Conservation (phyloP, 2,797 vertebrate genomes). For the Oreochromis mossambicus region DNA sequence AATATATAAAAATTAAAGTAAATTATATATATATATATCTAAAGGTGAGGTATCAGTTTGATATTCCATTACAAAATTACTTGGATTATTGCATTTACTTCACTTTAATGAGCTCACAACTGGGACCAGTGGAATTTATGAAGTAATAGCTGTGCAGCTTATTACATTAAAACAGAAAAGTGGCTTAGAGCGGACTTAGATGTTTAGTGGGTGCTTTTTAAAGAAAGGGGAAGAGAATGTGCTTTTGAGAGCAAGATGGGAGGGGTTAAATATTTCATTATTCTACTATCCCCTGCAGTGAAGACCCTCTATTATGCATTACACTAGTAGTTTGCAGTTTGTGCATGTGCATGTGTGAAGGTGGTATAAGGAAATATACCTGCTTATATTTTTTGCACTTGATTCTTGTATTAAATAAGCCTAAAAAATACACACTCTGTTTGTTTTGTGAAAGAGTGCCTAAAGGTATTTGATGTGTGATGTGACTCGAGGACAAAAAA, state of each 20-base stretch:
- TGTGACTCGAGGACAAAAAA: not conserved
- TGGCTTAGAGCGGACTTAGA: not conserved
- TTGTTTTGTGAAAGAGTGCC: not conserved
- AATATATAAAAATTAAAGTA: not conserved
- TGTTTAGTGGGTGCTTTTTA: not conserved
- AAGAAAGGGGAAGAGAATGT: not conserved
- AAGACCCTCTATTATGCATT: constrained; percentile 20
- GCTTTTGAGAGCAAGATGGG: not conserved
- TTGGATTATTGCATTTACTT: not conserved
- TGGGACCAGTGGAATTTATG: not conserved
- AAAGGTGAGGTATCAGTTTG: not conserved
- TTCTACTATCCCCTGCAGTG: constrained; percentile 27
- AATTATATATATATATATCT: not conserved
- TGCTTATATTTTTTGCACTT: not conserved
- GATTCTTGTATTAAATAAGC: not conserved
- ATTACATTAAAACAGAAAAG: not conserved
- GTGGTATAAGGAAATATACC: not conserved
- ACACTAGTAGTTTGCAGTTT: not conserved
- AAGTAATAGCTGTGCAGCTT: not conserved
- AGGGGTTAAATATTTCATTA: constrained; percentile 49
- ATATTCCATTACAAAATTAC: not conserved
- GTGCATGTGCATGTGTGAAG: not conserved
- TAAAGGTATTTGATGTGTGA: not conserved
- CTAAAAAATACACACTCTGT: not conserved
- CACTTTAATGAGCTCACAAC: not conserved